Conservation (phyloP, 2,888 invertebrate species). For the Sclerodermus sp. region DNA sequence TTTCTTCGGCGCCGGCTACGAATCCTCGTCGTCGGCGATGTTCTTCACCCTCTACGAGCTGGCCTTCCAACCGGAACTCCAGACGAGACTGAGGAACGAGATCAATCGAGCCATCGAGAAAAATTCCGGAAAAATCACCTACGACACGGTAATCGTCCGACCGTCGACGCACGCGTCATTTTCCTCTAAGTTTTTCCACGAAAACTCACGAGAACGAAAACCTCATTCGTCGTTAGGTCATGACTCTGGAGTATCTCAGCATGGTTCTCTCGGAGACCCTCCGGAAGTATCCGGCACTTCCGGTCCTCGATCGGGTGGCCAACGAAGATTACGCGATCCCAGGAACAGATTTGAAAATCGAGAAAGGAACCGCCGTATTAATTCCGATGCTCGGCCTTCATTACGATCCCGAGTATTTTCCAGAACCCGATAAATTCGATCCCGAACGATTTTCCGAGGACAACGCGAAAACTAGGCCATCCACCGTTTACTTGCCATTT, state of each 20-base stretch:
- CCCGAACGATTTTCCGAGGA: constrained; percentile 53
- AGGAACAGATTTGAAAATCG: constrained; percentile 28
- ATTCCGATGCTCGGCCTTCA: constrained; percentile 50
- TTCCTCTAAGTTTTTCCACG: too few relatives aligned
- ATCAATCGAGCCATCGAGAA: constrained; percentile 13
- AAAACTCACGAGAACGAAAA: too few relatives aligned
- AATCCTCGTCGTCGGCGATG: constrained; percentile 17
- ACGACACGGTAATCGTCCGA: constrained; percentile 28
- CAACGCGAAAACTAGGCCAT: constrained; percentile 37
- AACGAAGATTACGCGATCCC: constrained; percentile 36
- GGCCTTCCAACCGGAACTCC: constrained; percentile 20
- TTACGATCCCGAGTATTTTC: constrained; percentile 47
- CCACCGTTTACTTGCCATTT: constrained; percentile 44
- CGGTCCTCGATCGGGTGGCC: constrained; percentile 35
- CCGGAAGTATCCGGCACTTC: constrained; percentile 50
- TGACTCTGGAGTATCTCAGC: constrained; percentile 31
- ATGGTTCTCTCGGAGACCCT: constrained; percentile 50
- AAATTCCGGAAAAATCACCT: constrained; percentile 16
- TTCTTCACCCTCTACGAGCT: constrained; percentile 19
- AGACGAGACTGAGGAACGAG: constrained; percentile 16
- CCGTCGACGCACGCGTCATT: too few relatives aligned
- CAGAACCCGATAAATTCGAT: constrained; percentile 51
- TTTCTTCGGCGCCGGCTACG: constrained; percentile 23
- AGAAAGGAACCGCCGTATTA: constrained; percentile 43
- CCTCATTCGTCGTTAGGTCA: not conserved